Base-by-base conservation (phyloP, 2,888 invertebrate genomes). In the Gibbula magus region DNA sequence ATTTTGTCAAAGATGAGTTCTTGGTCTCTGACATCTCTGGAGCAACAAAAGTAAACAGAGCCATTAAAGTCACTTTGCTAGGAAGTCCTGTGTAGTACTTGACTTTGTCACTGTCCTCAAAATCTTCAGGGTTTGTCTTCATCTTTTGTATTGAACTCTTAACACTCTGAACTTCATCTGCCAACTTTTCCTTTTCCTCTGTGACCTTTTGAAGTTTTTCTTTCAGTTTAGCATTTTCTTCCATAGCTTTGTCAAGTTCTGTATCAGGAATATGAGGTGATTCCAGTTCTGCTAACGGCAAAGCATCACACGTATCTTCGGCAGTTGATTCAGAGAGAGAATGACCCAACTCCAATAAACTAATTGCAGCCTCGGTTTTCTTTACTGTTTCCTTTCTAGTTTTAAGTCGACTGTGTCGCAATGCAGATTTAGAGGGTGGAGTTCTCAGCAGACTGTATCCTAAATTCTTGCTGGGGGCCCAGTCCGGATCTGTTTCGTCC, bases 71-170 rank as follows among this genome's bases (percentile, higher is more conserved):
- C 53, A 61, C 53, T 70, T 74, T 52, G 75, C 61, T 39, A 35
- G 79, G 76, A 67, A 56, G 66, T 29, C 74, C 79, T 20, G 75
- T 81, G 56, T 29, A 76, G 39, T 56, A 81, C 20, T 51, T 74
- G 16, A 70, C 52, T 25, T 53, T 39, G n/a, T 73, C 66, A 56
- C 75, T 67, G 78, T 80, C 61, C 5, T 35, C 20, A 13, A 25
- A 53, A 8, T 54, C 20, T 22, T 25, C 75, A 52, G 35, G 29
- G 13, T 25, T 35, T 3, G 53, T 13, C 8, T 75, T 20, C 25
- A 52, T 22, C 39, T 73, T 45, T 4, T 45, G 45, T 10, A 45
- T 10, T 8, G 45, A 4, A 45, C 10, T 45, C 45, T 45, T 45
- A 10, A 45, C 45, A 10, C 45, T 45, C 4, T 8, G 8, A 45